phyloP scores from a whole-genome alignment of 2,888 invertebrate genomes.

The Colletes collaris region DNA sequence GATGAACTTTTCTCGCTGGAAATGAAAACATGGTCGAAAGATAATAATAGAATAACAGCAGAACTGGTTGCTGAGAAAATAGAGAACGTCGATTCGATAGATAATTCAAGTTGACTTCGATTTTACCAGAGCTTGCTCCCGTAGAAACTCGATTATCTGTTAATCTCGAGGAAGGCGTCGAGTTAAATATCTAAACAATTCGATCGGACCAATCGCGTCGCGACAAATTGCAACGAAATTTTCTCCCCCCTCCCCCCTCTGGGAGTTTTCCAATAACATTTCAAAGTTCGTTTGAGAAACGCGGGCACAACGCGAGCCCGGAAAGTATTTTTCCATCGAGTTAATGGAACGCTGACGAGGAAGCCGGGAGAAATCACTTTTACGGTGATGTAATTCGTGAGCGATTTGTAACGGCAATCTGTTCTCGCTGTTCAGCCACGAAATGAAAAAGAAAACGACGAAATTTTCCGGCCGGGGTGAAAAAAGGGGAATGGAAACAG shows the following conservation, averaged over 20 bases:
- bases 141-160: conserved; percentile 5
- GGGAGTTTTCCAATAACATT: conserved; percentile 1
- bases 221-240: conserved; percentile 7
- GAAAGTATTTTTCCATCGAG: conserved; percentile 20
- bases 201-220: not conserved
- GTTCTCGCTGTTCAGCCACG: conserved; percentile 8
- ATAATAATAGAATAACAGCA: conserved; percentile 21
- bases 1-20: not conserved
- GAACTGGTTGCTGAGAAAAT: not conserved
- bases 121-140: not conserved
- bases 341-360: conserved; percentile 44
- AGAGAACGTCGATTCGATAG: conserved; percentile 8
- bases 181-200: conserved; percentile 19
- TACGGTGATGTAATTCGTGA: conserved; percentile 8
- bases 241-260: not conserved
- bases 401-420: conserved; percentile 21
- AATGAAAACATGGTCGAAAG: not conserved
- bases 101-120: conserved; percentile 12
- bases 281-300: conserved; percentile 23
- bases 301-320: not conserved
- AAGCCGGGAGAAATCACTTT: conserved; percentile 15
- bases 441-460: conserved; percentile 26
- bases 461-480: not conserved
- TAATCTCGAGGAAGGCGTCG: conserved; percentile 13
- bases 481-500: not conserved